Conservation (phyloP, 1,140 invertebrate species). For the Drosophila sulfurigaster region DNA sequence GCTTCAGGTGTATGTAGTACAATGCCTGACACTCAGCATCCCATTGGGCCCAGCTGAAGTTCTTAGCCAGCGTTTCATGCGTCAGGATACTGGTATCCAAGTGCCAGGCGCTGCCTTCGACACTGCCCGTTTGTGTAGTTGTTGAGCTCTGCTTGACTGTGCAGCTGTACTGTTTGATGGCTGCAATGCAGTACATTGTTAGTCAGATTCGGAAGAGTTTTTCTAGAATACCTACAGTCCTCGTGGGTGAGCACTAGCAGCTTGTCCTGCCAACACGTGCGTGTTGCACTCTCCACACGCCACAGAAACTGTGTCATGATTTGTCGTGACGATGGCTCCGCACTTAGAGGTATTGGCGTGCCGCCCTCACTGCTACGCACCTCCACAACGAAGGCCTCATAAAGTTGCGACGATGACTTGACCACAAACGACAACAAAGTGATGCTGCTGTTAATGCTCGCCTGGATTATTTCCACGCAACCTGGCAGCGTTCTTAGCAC, state of each 20-base stretch:
- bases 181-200: constrained; percentile 19
- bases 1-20: constrained; percentile 92
- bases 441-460: constrained; percentile 89
- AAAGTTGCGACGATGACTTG: constrained; percentile 85
- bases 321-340: constrained; percentile 86
- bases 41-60: constrained; percentile 94
- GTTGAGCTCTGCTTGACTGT: constrained; percentile 69
- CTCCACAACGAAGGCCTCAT: constrained; percentile 87
- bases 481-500: constrained; percentile 88
- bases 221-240: constrained; percentile 88
- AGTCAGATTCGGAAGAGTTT: not conserved
- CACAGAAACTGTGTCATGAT: constrained; percentile 92
- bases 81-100: constrained; percentile 86
- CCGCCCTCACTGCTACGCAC: constrained; percentile 86
- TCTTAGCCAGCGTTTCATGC: constrained; percentile 89
- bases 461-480: constrained; percentile 90
- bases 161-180: constrained; percentile 72
- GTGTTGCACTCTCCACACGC: constrained; percentile 87
- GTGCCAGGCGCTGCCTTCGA: constrained; percentile 85
- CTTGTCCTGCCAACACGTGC: constrained; percentile 88
- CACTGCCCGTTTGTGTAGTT: constrained; percentile 79
- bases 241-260: constrained; percentile 91
- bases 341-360: constrained; percentile 86
- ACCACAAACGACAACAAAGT: constrained; percentile 89
- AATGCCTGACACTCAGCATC: constrained; percentile 89